Conservation (phyloP, 1,140 invertebrate species). For the Lithobius niger region DNA sequence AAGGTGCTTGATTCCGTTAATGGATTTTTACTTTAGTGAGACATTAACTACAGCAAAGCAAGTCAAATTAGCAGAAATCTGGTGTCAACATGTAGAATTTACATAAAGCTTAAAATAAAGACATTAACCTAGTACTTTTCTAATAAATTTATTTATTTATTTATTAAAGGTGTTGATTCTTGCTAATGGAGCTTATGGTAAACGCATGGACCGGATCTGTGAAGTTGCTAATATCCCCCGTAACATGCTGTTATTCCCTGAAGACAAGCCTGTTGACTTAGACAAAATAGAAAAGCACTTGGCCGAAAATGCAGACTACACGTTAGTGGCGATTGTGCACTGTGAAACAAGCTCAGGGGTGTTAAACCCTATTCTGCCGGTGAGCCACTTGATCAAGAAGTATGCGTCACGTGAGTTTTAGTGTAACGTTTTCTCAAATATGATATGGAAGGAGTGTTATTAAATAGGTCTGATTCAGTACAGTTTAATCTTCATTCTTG, state of each 20-base stretch:
- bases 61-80: too few species aligned
- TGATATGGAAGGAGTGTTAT: too few species aligned
- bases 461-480: too few species aligned
- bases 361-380: conserved; percentile 34
- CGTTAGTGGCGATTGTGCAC: conserved; percentile 34
- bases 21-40: too few species aligned
- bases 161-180: conserved; percentile 32
- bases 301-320: conserved; percentile 21
- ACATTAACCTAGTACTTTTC: too few species aligned
- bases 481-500: too few species aligned
- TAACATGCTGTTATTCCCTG: conserved; percentile 29
- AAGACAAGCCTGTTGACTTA: conserved; percentile 27
- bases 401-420: too few species aligned
- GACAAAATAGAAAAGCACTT: conserved; percentile 23
- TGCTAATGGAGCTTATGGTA: conserved; percentile 38
- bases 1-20: too few species aligned
- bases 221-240: conserved; percentile 25
- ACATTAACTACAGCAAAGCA: too few species aligned
- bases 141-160: conserved; percentile 2
- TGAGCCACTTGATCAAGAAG: conserved; percentile 31
- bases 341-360: conserved; percentile 39
- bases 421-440: too few species aligned
- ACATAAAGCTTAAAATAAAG: too few species aligned
- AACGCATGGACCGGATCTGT: conserved; percentile 35
- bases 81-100: too few species aligned